Percentiles rank a stretch among this genome's conserved stretches.
phyloP scores from a whole-genome alignment of 2,113 vertebrate species.

The Ondatra zibethicus region DNA sequence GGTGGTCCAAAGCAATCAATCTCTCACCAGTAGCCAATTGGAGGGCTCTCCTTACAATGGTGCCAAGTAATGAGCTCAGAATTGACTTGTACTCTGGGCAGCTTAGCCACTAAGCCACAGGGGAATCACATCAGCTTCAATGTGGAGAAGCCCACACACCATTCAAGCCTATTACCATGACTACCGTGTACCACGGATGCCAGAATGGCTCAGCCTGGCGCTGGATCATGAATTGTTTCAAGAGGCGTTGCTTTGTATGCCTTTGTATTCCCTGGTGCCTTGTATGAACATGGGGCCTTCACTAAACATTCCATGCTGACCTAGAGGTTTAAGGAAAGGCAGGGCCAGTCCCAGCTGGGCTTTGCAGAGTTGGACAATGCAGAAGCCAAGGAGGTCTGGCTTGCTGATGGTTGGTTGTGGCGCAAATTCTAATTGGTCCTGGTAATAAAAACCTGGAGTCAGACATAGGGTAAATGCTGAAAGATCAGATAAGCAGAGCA shows the following conservation, averaged over 20 bases:
- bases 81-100: neutral
- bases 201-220: neutral
- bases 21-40: neutral
- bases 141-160: neutral
- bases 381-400: neutral
- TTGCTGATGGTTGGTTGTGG: neutral
- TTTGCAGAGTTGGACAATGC: neutral
- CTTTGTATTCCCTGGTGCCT: neutral
- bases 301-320: neutral
- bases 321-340: neutral
- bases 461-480: no score
- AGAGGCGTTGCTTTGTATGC: neutral
- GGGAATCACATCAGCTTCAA: neutral
- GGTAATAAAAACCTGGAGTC: no score
- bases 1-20: neutral
- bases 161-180: neutral
- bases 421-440: no score
- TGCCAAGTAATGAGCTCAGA: neutral
- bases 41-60: neutral
- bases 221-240: neutral
- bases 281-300: neutral
- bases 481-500: no score
- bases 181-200: neutral
- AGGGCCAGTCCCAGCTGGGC: neutral
- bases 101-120: neutral